Base-by-base conservation (phyloP, 2,888 invertebrate genomes). In the Helobdella robusta region DNA sequence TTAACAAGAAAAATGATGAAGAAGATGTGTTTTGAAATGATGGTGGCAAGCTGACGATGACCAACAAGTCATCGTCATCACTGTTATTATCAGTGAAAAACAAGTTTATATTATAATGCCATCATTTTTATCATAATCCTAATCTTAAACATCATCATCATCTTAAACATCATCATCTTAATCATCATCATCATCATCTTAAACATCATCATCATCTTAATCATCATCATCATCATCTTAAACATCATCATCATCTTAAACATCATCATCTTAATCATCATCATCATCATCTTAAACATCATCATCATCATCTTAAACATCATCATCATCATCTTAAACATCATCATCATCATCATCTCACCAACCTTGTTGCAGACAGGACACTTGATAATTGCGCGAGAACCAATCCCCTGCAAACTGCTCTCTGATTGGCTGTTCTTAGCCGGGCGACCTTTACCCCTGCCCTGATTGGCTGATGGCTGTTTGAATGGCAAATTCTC, bases 321-420 rank as follows among this genome's bases (percentile, higher is more conserved):
- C 40, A 40, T 40, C 18, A 11, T 40, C 40, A 40, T 40, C 40
- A 15, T 8, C 18, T 18, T 15, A 15, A 40, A 18, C 18, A 15
- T 40, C 18, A 48, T 48, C 8, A 48, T 48, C 48, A 48, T 8
- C 48, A 8, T 48, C 48, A 48, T 48, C 48, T 4, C n/a, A n/a
- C n/a, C n/a, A n/a, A n/a, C n/a, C n/a, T n/a, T n/a, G n/a, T n/a
- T 89, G 84, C 94, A 95, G 75, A 92, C 91, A 84, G 89, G 90
- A 81, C 78, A 78, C 66, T 73, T 56, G n/a, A 67, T 63, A 8
- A 59, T 58, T 6, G 68, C 25, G 67, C 68, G 36, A 11, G 5
- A n/a, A 11, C 36, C 64, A 36, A 20, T 50, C 58, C 40, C 48
- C 48, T 0, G 63, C 65, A 8, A 89, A 86, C 80, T 56, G 40